phyloP scores from a whole-genome alignment of 1,140 invertebrate genomes.

The Trichonephila clavata region DNA sequence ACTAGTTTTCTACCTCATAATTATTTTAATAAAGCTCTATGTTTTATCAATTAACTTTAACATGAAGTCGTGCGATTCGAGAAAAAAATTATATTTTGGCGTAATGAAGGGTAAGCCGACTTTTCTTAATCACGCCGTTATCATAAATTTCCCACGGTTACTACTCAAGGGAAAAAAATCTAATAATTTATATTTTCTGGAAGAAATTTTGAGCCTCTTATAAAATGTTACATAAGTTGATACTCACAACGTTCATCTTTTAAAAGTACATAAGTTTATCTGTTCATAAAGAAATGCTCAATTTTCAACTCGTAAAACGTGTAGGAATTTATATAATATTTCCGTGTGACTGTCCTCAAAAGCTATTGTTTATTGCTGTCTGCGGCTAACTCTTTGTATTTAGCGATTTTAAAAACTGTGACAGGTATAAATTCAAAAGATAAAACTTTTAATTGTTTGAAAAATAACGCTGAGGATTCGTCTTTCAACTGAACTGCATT shows the following conservation, averaged over 20 bases:
- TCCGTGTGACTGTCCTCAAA: not conserved
- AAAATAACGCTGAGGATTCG: not conserved
- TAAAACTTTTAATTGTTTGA: not conserved
- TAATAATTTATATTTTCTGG: not conserved
- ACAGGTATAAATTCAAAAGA: not conserved
- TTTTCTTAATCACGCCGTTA: not conserved
- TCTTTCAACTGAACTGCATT: no score
- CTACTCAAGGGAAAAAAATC: not conserved
- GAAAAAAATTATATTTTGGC: not conserved
- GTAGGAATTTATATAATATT: not conserved
- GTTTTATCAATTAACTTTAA: not conserved
- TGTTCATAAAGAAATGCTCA: not conserved
- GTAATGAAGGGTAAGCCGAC: not conserved
- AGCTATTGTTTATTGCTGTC: not conserved
- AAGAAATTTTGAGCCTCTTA: not conserved
- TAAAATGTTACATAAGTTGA: not conserved
- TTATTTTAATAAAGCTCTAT: not conserved
- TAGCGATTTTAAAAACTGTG: not conserved
- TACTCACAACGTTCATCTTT: not conserved
- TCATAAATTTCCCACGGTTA: conserved; percentile 1
- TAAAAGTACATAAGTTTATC: not conserved
- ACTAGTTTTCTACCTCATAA: not conserved
- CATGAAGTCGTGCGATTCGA: not conserved
- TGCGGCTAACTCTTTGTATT: not conserved
- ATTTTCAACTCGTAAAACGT: not conserved